Percentiles rank a stretch among this genome's conserved stretches.
phyloP scores from a whole-genome alignment of 2,888 invertebrate species.

The Graphium colonna region DNA sequence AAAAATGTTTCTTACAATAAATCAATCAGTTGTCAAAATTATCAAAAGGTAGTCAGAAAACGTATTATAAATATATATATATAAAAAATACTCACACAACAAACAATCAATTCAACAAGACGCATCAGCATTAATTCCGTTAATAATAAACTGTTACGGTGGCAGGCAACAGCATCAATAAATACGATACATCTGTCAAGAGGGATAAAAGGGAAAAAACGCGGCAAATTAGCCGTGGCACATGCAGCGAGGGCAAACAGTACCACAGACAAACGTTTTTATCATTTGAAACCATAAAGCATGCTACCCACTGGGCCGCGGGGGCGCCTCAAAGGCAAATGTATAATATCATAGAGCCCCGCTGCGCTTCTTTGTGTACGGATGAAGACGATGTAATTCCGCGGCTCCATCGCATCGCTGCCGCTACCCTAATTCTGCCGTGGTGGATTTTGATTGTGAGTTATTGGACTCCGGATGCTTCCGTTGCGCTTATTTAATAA shows the following conservation, averaged over 20 bases:
- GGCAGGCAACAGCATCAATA: no score
- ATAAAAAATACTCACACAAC: not conserved
- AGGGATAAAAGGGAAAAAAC: constrained; percentile 34
- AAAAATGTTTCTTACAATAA: no score
- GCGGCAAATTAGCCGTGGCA: constrained; percentile 62
- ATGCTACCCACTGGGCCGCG: constrained; percentile 71
- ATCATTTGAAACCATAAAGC: constrained; percentile 79
- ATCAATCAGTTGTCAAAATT: no score
- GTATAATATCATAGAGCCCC: constrained; percentile 77
- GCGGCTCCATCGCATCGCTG: constrained; percentile 67
- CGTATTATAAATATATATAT: no score
- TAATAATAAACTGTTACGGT: not conserved
- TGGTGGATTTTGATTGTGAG: constrained; percentile 71
- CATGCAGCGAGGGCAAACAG: constrained; percentile 63
- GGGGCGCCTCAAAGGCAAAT: constrained; percentile 74
- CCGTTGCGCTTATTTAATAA: constrained; percentile 68
- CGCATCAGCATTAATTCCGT: not conserved
- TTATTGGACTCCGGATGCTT: constrained; percentile 72
- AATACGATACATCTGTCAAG: no score
- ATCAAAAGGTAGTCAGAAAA: no score
- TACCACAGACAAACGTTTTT: constrained; percentile 76
- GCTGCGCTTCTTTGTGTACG: constrained; percentile 74
- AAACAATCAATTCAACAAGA: not conserved
- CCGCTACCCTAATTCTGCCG: constrained; percentile 70
- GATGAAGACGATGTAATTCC: constrained; percentile 76